Conservation (phyloP, 2,888 invertebrate species). For the Abrostola triplasia region DNA sequence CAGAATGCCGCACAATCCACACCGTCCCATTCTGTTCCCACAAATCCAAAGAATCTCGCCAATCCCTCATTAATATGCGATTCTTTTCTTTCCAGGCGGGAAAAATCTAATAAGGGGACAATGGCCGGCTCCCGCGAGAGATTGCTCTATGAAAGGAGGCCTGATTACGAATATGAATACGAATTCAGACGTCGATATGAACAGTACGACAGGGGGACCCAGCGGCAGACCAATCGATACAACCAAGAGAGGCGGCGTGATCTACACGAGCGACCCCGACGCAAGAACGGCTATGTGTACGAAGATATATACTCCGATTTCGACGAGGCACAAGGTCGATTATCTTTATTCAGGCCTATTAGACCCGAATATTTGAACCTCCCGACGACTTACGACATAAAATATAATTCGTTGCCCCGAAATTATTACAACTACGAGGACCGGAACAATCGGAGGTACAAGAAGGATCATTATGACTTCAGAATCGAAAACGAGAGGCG, state of each 20-base stretch:
- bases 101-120: slow-evolving; percentile 67
- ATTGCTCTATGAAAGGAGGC: slow-evolving; percentile 78
- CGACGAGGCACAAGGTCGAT: slow-evolving; percentile 82
- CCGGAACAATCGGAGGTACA: slow-evolving; percentile 69
- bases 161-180: slow-evolving; percentile 73
- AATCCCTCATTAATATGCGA: slow-evolving; percentile 63
- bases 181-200: slow-evolving; percentile 70
- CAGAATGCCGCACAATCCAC: slow-evolving; percentile 28
- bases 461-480: slow-evolving; percentile 83
- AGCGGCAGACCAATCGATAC: slow-evolving; percentile 60
- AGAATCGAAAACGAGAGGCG: slow-evolving; percentile 77
- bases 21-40: slow-evolving; percentile 36
- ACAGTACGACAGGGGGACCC: slow-evolving; percentile 56
- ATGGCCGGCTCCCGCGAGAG: slow-evolving; percentile 85
- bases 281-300: slow-evolving; percentile 84
- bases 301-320: slow-evolving; percentile 87
- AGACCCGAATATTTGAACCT: slow-evolving; percentile 84
- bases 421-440: slow-evolving; percentile 80
- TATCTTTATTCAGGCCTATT: slow-evolving; percentile 84
- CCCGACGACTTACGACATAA: slow-evolving; percentile 77
- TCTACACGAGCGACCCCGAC: slow-evolving; percentile 67
- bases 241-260: slow-evolving; percentile 63
- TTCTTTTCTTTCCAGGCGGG: slow-evolving; percentile 71
- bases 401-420: slow-evolving; percentile 83
- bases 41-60: slow-evolving; percentile 56